Evolutionary conservation across 2,888 invertebrate genomes (phyloP).

Genomic region (Halocaridina rubra): DNA sequence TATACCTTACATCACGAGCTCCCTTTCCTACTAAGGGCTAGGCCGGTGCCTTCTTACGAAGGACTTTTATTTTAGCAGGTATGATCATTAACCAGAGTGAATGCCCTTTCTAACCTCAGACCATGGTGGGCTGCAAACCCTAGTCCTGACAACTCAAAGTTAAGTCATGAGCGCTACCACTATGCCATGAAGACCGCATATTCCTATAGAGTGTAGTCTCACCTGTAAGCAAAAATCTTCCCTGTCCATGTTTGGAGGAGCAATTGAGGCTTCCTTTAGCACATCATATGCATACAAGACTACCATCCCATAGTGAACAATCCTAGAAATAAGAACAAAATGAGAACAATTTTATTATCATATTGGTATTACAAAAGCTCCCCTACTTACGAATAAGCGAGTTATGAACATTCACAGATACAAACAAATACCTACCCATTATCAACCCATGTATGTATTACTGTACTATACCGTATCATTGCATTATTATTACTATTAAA

Average conservation of each 20-base stretch:
- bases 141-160: not conserved
- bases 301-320: conserved; percentile 32
- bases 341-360: not conserved
- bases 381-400: no score
- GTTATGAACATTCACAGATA: no score
- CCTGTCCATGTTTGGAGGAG: not conserved
- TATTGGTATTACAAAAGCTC: not conserved
- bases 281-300: conserved; percentile 27
- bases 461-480: no score
- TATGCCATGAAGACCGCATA: not conserved
- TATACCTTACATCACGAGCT: not conserved
- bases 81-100: no score
- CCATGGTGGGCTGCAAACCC: not conserved
- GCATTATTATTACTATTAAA: no score
- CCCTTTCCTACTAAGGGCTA: no score
- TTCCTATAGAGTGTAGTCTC: not conserved
- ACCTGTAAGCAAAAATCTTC: conserved; percentile 30
- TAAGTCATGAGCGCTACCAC: not conserved
- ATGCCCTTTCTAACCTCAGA: not conserved
- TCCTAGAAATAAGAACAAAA: not conserved
- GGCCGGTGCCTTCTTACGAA: no score
- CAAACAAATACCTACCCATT: no score
- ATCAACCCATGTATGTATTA: no score
- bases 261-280: not conserved
- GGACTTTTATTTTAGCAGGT: no score